phyloP scores from a whole-genome alignment of 1,140 invertebrate genomes.

The Nebria ingens region DNA sequence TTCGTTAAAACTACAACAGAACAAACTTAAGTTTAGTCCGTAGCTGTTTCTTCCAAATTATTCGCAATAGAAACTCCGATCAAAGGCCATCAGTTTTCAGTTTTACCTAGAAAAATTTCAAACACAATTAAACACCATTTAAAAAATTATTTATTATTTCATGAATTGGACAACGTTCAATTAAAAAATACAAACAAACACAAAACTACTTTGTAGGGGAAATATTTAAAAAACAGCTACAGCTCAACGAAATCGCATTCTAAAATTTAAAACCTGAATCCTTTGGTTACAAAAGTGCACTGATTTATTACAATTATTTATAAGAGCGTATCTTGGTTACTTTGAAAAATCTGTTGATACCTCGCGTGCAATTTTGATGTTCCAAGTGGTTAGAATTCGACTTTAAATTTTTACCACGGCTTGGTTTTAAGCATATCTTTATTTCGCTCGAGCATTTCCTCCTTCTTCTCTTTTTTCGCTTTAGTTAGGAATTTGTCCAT shows the following conservation, averaged over 20 bases:
- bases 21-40: neutral
- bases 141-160: neutral
- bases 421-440: constrained; percentile 35
- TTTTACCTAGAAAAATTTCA: constrained; percentile 9
- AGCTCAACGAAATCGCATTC: no score
- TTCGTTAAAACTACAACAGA: neutral
- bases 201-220: neutral
- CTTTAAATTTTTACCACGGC: constrained; percentile 14
- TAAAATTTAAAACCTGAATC: no score
- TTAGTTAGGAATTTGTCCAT: constrained; percentile 41
- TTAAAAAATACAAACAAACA: neutral
- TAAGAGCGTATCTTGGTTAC: no score
- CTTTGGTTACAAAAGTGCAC: no score
- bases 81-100: constrained; percentile 6
- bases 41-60: constrained; percentile 6
- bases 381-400: no score
- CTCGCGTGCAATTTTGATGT: no score
- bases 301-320: no score
- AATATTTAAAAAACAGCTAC: constrained; percentile 1
- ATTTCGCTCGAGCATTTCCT: constrained; percentile 38
- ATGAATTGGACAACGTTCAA: neutral
- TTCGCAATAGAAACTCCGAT: neutral
- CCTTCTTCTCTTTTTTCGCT: constrained; percentile 40
- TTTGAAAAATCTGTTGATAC: no score
- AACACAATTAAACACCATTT: constrained; percentile 1